phyloP scores from a whole-genome alignment of 2,113 vertebrate species.

The Carassius auratus region DNA sequence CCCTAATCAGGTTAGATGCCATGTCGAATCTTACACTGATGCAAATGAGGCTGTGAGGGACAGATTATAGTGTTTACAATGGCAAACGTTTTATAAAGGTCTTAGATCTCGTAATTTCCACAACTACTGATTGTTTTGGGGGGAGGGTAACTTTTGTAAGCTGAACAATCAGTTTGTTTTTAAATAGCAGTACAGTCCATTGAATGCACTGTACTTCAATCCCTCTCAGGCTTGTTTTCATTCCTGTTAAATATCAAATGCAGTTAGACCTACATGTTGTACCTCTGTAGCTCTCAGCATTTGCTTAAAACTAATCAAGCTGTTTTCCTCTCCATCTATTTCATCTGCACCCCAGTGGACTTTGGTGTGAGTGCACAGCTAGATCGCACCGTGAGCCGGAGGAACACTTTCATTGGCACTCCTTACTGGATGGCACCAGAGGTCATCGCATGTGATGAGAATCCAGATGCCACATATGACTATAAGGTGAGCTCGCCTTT shows the following conservation, averaged over 20 bases:
- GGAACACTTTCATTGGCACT: constrained; percentile 92
- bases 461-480: constrained; percentile 86
- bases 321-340: constrained; percentile 40
- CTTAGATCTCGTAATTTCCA: background rate
- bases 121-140: background rate
- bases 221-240: background rate
- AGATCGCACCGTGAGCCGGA: constrained; percentile 83
- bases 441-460: constrained; percentile 89
- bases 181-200: background rate
- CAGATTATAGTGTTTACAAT: background rate
- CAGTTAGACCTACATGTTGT: background rate
- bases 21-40: background rate
- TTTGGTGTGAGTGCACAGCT: constrained; percentile 91
- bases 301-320: background rate
- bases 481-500: constrained; percentile 79
- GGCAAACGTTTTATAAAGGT: background rate
- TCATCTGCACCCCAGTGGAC: constrained; percentile 76
- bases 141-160: background rate
- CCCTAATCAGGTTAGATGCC: background rate
- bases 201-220: background rate
- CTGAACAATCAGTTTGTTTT: background rate
- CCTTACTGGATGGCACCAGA: constrained; percentile 95
- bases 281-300: background rate
- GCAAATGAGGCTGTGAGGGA: background rate
- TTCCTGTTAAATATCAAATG: background rate